A percentile compares a stretch with the other conserved stretches of the same genome.
Evolutionary conservation across 2,797 vertebrate species (phyloP).

Genomic region (Clarias laeviceps): DNA sequence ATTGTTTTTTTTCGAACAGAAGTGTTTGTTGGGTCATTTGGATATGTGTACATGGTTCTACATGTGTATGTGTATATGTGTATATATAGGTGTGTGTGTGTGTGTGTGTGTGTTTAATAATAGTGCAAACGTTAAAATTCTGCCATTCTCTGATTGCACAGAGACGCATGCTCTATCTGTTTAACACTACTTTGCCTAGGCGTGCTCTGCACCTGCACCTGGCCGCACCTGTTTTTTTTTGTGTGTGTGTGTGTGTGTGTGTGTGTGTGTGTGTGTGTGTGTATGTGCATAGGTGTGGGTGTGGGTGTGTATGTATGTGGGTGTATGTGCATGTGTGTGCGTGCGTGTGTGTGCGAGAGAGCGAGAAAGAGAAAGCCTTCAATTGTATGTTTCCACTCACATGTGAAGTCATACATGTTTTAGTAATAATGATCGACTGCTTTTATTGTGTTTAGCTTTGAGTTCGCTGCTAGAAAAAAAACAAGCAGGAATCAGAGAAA

Average conservation of each 20-base stretch:
- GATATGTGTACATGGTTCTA: slow-evolving; percentile 13
- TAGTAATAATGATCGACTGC: slow-evolving; percentile 8
- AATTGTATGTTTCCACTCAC: slow-evolving; percentile 30
- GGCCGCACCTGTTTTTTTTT: slow-evolving; percentile 56
- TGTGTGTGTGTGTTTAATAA: slow-evolving; percentile 56
- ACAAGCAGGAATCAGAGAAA: not conserved
- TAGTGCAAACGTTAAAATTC: slow-evolving; percentile 60
- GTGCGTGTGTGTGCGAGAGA: slow-evolving; percentile 10
- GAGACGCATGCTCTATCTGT: slow-evolving; percentile 67
- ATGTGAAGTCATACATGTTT: slow-evolving; percentile 9
- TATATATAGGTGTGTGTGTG: slow-evolving; percentile 45
- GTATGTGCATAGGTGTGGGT: slow-evolving; percentile 10
- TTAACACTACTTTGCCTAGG: slow-evolving; percentile 56
- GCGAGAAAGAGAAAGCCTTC: not conserved
- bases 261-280: slow-evolving; percentile 29
- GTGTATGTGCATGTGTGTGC: not conserved
- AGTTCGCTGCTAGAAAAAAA: not conserved
- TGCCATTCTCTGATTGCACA: slow-evolving; percentile 64
- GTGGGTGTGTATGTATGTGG: not conserved
- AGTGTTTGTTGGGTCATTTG: slow-evolving; percentile 11
- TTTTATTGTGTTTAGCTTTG: not conserved
- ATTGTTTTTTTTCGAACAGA: not conserved
- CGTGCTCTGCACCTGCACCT: slow-evolving; percentile 56
- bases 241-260: slow-evolving; percentile 27
- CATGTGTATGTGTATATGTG: slow-evolving; percentile 49